Percentiles rank a stretch among this genome's conserved stretches.
Conservation (phyloP, 2,113 vertebrate genomes). For the Galbula dea region DNA sequence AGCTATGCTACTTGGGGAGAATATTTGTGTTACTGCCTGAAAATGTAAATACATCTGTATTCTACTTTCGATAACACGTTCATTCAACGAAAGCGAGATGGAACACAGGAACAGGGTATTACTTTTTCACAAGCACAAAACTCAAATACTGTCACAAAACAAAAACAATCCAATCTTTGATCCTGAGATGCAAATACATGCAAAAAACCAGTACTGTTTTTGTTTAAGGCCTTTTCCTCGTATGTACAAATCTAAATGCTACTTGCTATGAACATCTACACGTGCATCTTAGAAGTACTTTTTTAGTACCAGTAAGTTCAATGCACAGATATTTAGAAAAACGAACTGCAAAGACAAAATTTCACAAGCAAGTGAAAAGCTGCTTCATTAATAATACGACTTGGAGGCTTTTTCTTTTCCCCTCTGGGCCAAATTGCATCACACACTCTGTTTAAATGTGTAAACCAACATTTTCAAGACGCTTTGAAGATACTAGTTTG, state of each 20-base stretch:
- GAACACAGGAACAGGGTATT: background rate
- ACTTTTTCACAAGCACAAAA: background rate
- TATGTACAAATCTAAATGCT: background rate
- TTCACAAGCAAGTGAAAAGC: background rate
- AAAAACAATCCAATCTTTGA: background rate
- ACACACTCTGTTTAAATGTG: background rate
- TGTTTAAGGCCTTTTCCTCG: background rate
- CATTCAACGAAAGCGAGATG: background rate
- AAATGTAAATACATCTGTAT: constrained; percentile 4
- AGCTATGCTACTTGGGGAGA: background rate
- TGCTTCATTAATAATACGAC: background rate
- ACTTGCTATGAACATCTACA: background rate
- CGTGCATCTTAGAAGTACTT: background rate
- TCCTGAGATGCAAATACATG: background rate
- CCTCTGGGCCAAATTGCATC: background rate
- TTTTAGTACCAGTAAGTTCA: background rate
- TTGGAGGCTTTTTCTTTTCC: background rate
- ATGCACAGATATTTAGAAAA: background rate
- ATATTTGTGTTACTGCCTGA: background rate
- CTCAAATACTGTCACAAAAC: background rate
- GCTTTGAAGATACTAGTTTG: background rate
- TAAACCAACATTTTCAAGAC: background rate
- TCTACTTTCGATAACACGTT: background rate
- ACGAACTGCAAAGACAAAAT: background rate
- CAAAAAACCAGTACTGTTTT: background rate